phyloP scores from a whole-genome alignment of 2,113 vertebrate genomes.

The Notarius lentiginosus region DNA sequence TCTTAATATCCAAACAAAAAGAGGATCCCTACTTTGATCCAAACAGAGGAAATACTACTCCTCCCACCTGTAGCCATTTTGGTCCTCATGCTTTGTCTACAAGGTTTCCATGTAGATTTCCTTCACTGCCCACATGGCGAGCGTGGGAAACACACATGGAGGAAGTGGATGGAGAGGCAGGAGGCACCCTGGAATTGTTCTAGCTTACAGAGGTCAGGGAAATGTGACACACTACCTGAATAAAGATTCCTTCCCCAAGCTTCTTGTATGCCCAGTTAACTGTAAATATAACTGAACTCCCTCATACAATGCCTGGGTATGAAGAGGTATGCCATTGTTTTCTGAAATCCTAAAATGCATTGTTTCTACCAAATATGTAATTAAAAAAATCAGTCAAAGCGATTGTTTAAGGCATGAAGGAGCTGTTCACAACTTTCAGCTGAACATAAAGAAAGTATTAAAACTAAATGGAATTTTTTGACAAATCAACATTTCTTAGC shows the following conservation, averaged over 20 bases:
- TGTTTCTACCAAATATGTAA: conserved; percentile 52
- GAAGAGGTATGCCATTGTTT: conserved; percentile 60
- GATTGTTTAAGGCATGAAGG: background rate
- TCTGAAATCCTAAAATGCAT: conserved; percentile 48
- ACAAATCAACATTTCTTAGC: background rate
- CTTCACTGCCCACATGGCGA: conserved; percentile 71
- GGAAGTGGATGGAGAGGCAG: conserved; percentile 72
- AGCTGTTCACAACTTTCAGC: background rate
- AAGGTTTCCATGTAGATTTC: conserved; percentile 72
- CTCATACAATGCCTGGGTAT: conserved; percentile 60
- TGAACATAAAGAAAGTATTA: background rate
- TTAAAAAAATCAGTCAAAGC: background rate
- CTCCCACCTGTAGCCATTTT: conserved; percentile 32
- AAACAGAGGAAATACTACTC: conserved; percentile 71
- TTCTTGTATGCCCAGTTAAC: conserved; percentile 54
- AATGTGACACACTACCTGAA: conserved; percentile 75
- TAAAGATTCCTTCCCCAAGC: conserved; percentile 66
- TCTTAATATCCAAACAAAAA: conserved; percentile 68
- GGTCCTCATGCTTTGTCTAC: conserved; percentile 67
- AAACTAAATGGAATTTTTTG: background rate
- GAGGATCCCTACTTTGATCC: conserved; percentile 46
- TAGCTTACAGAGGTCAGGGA: conserved; percentile 73
- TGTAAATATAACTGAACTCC: conserved; percentile 49
- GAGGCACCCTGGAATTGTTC: conserved; percentile 78
- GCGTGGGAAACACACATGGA: conserved; percentile 78